These are phyloP conservation scores for Theretra japonica DNA, from an alignment of 2,888 invertebrate genomes.

Conservation along the genomic window DNA sequence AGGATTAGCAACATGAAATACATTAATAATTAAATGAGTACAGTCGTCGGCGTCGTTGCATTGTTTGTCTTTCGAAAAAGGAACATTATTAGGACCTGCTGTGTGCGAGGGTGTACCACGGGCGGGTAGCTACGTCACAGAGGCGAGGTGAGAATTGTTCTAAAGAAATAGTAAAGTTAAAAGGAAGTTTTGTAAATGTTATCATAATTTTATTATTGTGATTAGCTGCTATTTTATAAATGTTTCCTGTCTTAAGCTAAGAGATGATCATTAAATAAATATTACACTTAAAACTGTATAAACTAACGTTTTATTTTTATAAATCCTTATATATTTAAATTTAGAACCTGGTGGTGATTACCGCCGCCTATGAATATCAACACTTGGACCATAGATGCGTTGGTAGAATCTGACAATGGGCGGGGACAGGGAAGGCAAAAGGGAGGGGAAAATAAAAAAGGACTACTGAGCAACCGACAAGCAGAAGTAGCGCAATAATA, in stretches of 20 bases:
- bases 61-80: not conserved
- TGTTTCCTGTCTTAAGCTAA: constrained; percentile 81
- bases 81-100: not conserved
- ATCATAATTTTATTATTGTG: constrained; percentile 78
- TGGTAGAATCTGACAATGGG: too few relatives aligned
- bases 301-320: constrained; percentile 27
- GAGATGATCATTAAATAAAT: constrained; percentile 77
- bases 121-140: constrained; percentile 32
- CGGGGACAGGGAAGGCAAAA: too few relatives aligned
- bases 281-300: constrained; percentile 59
- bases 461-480: too few relatives aligned
- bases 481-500: too few relatives aligned
- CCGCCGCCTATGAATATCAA: too few relatives aligned
- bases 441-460: too few relatives aligned
- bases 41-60: not conserved
- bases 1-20: not conserved
- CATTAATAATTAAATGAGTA: not conserved
- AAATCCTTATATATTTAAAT: not conserved
- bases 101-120: not conserved
- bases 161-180: constrained; percentile 55
- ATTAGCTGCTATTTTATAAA: constrained; percentile 81
- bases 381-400: too few relatives aligned
- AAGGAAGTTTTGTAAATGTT: constrained; percentile 73
- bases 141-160: constrained; percentile 56
- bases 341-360: not conserved